These are phyloP conservation scores for Portevinia maculata DNA, from an alignment of 2,888 invertebrate species.

Conservation along the genomic window DNA sequence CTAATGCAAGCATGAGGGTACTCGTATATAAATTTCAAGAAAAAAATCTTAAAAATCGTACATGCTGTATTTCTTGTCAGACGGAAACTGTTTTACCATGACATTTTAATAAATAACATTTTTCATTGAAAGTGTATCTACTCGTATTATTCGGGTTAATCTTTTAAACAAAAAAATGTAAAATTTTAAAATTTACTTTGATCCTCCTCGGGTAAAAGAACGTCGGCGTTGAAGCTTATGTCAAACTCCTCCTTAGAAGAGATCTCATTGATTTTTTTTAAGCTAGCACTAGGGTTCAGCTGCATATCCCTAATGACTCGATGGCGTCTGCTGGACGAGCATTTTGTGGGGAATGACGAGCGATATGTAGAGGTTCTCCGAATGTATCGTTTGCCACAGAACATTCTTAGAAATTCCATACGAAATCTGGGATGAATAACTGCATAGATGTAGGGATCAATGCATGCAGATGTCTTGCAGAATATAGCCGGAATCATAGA, in stretches of 20 bases:
- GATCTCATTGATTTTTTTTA: constrained; percentile 51
- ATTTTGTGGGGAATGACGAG: constrained; percentile 79
- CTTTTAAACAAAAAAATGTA: background rate
- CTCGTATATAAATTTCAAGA: no score
- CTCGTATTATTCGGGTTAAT: no score
- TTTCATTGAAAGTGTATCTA: no score
- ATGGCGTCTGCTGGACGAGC: constrained; percentile 77
- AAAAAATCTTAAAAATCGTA: no score
- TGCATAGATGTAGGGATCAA: constrained; percentile 92
- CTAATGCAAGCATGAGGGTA: no score
- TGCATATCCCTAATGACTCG: constrained; percentile 74
- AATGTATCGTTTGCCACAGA: constrained; percentile 77
- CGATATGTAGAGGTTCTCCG: constrained; percentile 79
- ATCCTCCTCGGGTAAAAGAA: background rate
- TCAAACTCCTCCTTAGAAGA: constrained; percentile 39
- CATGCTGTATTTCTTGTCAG: no score
- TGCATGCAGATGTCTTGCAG: constrained; percentile 91
- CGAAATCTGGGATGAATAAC: constrained; percentile 91
- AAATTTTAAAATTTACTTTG: constrained; percentile 35
- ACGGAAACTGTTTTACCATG: no score
- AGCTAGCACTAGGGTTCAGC: constrained; percentile 34
- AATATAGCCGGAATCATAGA: constrained; percentile 91
- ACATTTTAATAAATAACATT: no score
- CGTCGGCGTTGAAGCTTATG: constrained; percentile 11
- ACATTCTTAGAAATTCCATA: constrained; percentile 83